A percentile compares a stretch with the other conserved stretches of the same genome.
Evolutionary conservation across 2,113 vertebrate species (phyloP).

Genomic region (Sarotherodon lohbergeri): DNA sequence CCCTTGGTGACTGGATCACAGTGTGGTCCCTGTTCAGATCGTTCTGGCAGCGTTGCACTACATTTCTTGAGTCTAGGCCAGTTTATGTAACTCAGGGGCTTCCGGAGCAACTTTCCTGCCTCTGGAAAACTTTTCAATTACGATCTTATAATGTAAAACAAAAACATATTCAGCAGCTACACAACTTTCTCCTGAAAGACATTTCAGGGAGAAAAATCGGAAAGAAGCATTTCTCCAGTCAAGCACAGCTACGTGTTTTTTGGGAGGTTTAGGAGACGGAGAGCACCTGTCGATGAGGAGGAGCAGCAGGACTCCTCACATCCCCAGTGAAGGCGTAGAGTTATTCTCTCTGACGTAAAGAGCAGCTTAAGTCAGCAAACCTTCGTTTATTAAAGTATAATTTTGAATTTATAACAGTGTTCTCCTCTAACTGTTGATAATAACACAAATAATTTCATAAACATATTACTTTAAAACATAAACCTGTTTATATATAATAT

Average conservation of each 20-base stretch:
- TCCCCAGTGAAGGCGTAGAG: background rate
- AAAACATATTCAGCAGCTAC: background rate
- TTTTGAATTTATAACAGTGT: accelerated
- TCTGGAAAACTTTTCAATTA: accelerated
- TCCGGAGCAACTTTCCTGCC: accelerated
- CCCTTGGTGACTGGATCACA: background rate
- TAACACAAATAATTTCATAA: background rate
- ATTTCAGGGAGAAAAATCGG: accelerated
- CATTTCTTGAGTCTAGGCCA: background rate
- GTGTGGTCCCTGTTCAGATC: accelerated
- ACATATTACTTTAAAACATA: background rate
- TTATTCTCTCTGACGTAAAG: background rate
- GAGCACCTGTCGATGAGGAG: background rate
- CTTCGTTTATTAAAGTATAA: background rate
- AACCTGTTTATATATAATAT: background rate
- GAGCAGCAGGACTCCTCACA: accelerated
- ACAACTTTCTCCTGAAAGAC: background rate
- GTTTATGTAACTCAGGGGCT: background rate
- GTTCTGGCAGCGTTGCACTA: background rate
- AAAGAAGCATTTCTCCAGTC: accelerated
- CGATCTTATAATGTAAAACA: accelerated
- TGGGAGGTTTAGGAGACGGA: background rate
- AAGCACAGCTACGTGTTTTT: accelerated
- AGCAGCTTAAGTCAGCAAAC: background rate
- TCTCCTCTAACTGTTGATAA: background rate